Base-by-base conservation (phyloP, 64 coral and sea anemone species). In the Dendronephthya gigantea region DNA sequence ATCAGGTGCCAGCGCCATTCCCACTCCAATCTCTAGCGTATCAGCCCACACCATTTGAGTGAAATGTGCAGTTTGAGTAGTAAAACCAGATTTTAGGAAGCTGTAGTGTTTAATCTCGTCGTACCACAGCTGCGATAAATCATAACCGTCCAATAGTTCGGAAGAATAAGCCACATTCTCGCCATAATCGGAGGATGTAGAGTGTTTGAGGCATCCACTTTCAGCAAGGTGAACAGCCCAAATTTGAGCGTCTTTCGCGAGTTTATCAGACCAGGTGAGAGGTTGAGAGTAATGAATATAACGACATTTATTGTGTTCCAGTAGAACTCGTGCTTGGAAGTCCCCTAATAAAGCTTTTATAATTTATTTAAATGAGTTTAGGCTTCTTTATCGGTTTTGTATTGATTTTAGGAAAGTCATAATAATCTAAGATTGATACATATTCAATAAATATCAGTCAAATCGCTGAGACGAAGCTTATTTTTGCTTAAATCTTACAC, bases 71-170 rank as follows among this genome's bases (percentile, higher is more conserved):
- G 72, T 79, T 8, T 79, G 72, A 15, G 72, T 33, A 19, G 27
- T 79, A 35, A 79, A 79, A 35, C 72, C 72, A 10, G 72, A 33
- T 16, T 12, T 79, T 34, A 79, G 16, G 7, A 79, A 33, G 36
- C 72, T 79, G 72, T 79, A 79, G 36, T 79, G 36, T 35, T 79
- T 79, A 35, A 79, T 79, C 30, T 79, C 72, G 30, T 79, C 72
- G 28, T 79, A 79, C 72, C 72, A 79, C 37, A 39, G 15, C 32
- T 79, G 72, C 11, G 72, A 37, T 34, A 79, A 19, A 79, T 79
- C 72, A 35, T 79, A 79, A 11, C 72, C 72, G 32, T 34, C 36
- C 36, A 79, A 79, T 28, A 79, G 34, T 36, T 79, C 72, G 9
- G 36, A 19, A 12, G 72, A 79, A 35, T 79, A 79, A 12, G 72